Evolutionary conservation across 2,888 invertebrate genomes (phyloP), one percentile per base, ranked within the genome.

Genomic region (Melieria omissa): DNA sequence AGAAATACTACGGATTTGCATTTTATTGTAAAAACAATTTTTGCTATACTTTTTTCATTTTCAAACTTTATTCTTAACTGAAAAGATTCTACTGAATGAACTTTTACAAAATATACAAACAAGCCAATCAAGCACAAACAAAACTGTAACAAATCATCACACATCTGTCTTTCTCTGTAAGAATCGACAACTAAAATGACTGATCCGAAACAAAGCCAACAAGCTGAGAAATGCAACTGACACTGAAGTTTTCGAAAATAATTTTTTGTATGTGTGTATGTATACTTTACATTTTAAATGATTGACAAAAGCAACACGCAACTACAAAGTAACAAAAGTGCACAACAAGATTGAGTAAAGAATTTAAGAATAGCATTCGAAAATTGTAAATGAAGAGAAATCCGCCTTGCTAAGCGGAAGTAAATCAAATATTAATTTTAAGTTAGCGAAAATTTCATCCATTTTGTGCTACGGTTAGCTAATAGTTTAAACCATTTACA

Each of bases 371-470:
- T 45, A 65, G 29, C 29, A 55, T 55, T n/a, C 55, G 9, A 55
- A 55, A n/a, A 29, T 9, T 55, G 55, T 8, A 14, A 49, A 42
- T 12, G 49, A 67, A 55, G n/a, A 45, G 52, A 67, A 67, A 52
- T 44, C 49, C 52, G 60, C 47, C 58, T 58, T 49, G 49, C 14
- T 66, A 66, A 58, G 42, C 14, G 49, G 41, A 60, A 67, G 49
- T 49, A 61, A 61, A 67, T 67, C 67, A 67, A 67, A 67, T 67
- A 67, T 60, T 61, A 60, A 60, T 47, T 60, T 60, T 67, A 67
- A 60, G 67, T 6, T 60, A 60, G 7, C 29, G 29, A 5, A 60
- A 49, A 44, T 52, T 60, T 60, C 61, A 49, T 60, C 29, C 49
- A 52, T 61, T 49, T 44, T 52, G 67, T 67, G 12, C 14, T 60